These are phyloP conservation scores for Coryphaenoides rupestris DNA, from an alignment of 2,113 vertebrate species.

Conservation along the genomic window DNA sequence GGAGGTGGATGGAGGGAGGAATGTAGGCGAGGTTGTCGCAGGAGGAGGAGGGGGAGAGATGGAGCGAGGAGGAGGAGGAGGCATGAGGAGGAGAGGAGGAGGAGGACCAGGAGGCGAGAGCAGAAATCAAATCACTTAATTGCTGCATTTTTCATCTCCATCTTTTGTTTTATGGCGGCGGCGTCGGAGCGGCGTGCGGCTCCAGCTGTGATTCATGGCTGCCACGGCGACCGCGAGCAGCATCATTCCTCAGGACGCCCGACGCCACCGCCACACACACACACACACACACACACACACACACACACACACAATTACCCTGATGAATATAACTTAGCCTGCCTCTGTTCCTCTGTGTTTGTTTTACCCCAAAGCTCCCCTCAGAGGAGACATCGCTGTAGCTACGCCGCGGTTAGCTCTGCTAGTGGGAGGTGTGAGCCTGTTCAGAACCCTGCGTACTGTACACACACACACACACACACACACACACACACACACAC, in stretches of 20 bases:
- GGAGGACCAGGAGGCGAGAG: constrained; percentile 86
- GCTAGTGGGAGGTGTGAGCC: constrained; percentile 65
- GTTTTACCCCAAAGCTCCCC: not conserved
- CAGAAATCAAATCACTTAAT: constrained; percentile 99
- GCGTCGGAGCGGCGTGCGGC: constrained; percentile 93
- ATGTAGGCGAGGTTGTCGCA: too few relatives aligned
- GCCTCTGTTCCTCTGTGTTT: constrained; percentile 52
- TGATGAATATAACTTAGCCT: constrained; percentile 95
- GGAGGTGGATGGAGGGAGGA: too few relatives aligned
- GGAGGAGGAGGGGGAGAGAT: constrained; percentile 31
- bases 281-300: constrained; percentile 91
- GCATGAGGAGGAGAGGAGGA: constrained; percentile 50
- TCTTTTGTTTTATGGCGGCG: constrained; percentile 98
- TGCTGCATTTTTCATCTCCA: constrained; percentile 99
- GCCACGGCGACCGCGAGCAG: constrained; percentile 90
- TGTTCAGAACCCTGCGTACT: too few relatives aligned
- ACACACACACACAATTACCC: constrained; percentile 98
- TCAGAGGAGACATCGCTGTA: too few relatives aligned
- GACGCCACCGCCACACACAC: constrained; percentile 85
- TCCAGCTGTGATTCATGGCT: constrained; percentile 97
- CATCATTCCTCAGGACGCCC: constrained; percentile 97
- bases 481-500: too few relatives aligned
- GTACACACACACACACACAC: too few relatives aligned
- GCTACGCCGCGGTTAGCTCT: not conserved
- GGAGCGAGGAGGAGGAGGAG: constrained; percentile 79